These are phyloP conservation scores for Catotricha subobsoleta DNA, from an alignment of 2,888 invertebrate genomes.

Conservation along the genomic window DNA sequence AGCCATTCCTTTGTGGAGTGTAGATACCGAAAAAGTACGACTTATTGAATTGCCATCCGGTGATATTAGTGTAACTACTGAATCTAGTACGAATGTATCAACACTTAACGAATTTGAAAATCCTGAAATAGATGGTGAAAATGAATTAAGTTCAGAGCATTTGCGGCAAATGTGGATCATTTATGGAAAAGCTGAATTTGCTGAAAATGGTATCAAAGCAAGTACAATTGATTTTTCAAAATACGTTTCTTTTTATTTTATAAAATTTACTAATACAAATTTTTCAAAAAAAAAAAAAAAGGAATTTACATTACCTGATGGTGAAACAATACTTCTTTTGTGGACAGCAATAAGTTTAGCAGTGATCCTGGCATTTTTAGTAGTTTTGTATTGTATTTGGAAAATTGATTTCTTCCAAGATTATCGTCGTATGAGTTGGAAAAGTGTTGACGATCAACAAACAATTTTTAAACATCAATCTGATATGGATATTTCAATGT, in stretches of 20 bases:
- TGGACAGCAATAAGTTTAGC: conserved; percentile 14
- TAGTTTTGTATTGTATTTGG: conserved; percentile 10
- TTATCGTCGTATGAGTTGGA: conserved; percentile 10
- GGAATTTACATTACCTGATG: conserved; percentile 12
- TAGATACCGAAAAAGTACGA: background rate
- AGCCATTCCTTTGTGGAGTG: background rate
- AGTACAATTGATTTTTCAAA: background rate
- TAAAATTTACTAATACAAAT: background rate
- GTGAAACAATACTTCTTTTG: conserved; percentile 10
- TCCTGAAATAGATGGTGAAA: background rate
- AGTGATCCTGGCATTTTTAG: conserved; percentile 10
- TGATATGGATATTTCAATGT: conserved; percentile 15
- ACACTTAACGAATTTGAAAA: background rate
- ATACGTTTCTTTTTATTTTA: background rate
- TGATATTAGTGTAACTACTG: background rate
- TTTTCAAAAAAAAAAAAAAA: background rate
- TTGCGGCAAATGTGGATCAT: background rate
- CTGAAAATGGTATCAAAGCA: background rate
- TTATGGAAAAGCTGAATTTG: background rate
- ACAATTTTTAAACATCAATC: conserved; percentile 9
- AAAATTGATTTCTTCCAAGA: conserved; percentile 8
- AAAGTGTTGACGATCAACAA: conserved; percentile 9
- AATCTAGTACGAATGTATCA: background rate
- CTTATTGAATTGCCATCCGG: background rate
- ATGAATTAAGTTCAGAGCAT: background rate